phyloP scores from a whole-genome alignment of 2,797 vertebrate genomes.

The Lophura swinhoii region DNA sequence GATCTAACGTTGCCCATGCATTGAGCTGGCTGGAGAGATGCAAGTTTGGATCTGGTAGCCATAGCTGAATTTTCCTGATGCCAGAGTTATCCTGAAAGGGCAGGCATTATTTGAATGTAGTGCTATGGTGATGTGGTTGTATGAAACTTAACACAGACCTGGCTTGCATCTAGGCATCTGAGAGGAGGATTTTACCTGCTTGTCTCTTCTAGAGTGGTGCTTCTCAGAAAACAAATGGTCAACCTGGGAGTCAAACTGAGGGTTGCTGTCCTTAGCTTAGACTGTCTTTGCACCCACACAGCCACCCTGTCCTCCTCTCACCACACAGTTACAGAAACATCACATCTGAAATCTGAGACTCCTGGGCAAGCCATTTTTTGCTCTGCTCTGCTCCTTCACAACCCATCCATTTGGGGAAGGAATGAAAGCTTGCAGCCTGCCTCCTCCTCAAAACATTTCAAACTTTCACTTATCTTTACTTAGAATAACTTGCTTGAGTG shows the following conservation, averaged over 20 bases:
- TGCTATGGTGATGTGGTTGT: neutral
- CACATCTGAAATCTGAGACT: constrained; percentile 26
- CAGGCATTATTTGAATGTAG: neutral
- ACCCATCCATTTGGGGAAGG: constrained; percentile 32
- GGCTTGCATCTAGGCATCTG: neutral
- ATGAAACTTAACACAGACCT: neutral
- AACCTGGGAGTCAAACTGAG: neutral
- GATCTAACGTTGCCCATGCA: neutral
- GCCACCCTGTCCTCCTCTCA: neutral
- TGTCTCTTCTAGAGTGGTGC: neutral
- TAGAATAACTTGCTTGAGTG: constrained; percentile 58
- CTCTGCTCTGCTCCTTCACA: neutral
- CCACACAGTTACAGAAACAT: neutral
- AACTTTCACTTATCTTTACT: constrained; percentile 73
- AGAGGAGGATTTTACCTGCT: neutral
- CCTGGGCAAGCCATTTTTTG: neutral
- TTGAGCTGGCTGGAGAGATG: neutral
- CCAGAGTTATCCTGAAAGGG: neutral
- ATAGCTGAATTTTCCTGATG: neutral
- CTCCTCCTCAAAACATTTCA: constrained; percentile 62
- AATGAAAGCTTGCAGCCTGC: neutral
- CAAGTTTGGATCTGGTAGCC: neutral
- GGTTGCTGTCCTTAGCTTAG: neutral
- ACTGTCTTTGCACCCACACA: rapidly evolving
- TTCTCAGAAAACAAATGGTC: neutral